phyloP scores from a whole-genome alignment of 2,113 vertebrate genomes.

The Sprattus sprattus region DNA sequence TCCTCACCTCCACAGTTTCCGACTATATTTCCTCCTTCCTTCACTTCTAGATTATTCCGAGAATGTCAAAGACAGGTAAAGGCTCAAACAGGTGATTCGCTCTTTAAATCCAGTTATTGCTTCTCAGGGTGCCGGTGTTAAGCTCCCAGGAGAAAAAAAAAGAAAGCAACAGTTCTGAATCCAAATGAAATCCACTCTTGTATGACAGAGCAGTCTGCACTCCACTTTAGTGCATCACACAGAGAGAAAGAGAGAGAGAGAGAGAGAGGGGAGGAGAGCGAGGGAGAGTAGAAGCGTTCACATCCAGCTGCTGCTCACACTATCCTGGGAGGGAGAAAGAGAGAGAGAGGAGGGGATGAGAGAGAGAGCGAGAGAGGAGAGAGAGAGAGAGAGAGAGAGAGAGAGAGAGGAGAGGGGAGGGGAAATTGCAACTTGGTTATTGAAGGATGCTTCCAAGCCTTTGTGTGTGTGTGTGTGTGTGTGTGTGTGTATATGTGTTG shows the following conservation, averaged over 20 bases:
- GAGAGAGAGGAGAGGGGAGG: constrained; percentile 13
- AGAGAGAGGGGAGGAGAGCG: background rate
- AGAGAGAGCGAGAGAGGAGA: constrained; percentile 37
- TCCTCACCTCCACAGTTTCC: background rate
- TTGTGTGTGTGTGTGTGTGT: constrained; percentile 15
- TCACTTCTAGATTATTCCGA: background rate
- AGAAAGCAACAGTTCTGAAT: constrained; percentile 68
- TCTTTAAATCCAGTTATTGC: constrained; percentile 33
- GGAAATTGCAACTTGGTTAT: constrained; percentile 16
- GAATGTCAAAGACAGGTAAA: background rate
- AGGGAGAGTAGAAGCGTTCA: constrained; percentile 31
- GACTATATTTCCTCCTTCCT: background rate
- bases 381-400: background rate
- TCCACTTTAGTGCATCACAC: constrained; percentile 38
- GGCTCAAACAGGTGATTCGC: constrained; percentile 27
- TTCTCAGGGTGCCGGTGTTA: constrained; percentile 33
- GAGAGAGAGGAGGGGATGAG: constrained; percentile 40
- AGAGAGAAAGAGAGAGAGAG: constrained; percentile 17
- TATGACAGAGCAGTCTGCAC: constrained; percentile 24
- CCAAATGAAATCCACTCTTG: constrained; percentile 61
- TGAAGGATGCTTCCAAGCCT: background rate
- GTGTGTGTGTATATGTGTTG: too few relatives aligned
- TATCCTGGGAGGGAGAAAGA: constrained; percentile 37
- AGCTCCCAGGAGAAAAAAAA: constrained; percentile 39
- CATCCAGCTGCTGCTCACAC: constrained; percentile 10